Evolutionary conservation across 2,797 vertebrate species (phyloP).

Genomic region (Pseudocheirus occidentalis): DNA sequence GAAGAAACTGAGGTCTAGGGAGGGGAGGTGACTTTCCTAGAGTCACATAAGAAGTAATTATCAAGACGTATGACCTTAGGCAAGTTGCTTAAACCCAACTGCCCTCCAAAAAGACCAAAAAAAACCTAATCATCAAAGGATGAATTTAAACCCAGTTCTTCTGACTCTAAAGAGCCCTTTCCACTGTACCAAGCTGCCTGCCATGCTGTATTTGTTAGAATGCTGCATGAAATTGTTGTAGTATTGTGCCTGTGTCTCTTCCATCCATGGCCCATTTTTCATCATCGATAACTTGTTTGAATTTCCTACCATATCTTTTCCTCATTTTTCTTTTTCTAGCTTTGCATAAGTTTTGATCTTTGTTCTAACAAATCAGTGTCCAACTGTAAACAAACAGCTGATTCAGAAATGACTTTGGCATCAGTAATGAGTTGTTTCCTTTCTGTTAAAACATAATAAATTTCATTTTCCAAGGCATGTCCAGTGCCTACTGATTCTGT

Average conservation of each 20-base stretch:
- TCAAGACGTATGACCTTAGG: background rate
- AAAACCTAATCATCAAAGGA: background rate
- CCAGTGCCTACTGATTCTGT: no score
- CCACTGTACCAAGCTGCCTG: background rate
- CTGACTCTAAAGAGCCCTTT: background rate
- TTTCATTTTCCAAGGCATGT: no score
- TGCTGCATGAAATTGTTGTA: background rate
- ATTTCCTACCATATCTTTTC: background rate
- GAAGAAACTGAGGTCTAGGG: background rate
- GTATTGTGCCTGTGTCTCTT: background rate
- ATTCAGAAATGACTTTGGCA: no score
- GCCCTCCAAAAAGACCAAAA: no score
- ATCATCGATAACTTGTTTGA: background rate
- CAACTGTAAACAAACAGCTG: no score
- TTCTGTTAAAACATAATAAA: no score
- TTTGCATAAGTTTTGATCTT: no score
- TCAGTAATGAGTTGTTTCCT: no score
- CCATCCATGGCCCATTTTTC: background rate
- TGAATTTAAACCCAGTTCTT: background rate
- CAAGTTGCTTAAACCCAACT: no score
- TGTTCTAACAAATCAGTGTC: no score
- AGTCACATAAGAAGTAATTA: background rate
- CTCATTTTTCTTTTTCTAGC: background rate
- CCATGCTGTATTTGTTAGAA: background rate
- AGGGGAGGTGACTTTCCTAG: background rate